Conservation (phyloP, 2,113 vertebrate genomes). For the Tonatia bakeri region DNA sequence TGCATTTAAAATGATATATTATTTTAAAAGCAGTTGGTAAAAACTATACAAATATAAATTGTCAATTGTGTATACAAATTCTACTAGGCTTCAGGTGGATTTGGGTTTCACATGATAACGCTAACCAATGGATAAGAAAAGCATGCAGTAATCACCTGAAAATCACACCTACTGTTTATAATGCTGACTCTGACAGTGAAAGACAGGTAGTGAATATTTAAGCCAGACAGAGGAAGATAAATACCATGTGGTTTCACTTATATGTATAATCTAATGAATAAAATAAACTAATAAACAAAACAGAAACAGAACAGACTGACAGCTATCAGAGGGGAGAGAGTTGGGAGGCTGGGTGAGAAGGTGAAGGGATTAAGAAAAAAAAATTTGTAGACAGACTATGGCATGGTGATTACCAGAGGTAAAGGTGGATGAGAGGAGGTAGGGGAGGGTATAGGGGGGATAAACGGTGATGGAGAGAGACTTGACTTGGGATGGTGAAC, state of each 20-base stretch:
- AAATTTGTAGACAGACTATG: neutral
- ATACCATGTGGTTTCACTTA: neutral
- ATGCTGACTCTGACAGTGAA: neutral
- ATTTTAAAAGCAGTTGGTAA: neutral
- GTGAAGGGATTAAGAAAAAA: neutral
- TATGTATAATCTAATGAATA: neutral
- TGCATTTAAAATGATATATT: slow-evolving; percentile 8
- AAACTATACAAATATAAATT: slow-evolving; percentile 18
- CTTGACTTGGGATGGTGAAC: neutral
- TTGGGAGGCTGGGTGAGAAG: neutral
- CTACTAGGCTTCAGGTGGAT: neutral
- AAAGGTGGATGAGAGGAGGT: neutral
- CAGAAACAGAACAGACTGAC: neutral
- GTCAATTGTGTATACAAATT: neutral
- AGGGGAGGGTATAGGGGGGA: neutral
- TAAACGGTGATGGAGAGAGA: neutral
- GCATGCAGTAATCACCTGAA: neutral
- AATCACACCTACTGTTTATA: neutral
- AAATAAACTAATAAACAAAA: neutral
- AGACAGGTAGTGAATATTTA: neutral
- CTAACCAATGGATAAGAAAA: neutral
- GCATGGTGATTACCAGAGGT: neutral
- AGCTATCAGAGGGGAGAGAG: neutral
- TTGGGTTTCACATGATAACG: neutral
- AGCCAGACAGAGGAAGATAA: neutral